phyloP scores from a whole-genome alignment of 2,113 vertebrate species.

The Salvelinus fontinalis region DNA sequence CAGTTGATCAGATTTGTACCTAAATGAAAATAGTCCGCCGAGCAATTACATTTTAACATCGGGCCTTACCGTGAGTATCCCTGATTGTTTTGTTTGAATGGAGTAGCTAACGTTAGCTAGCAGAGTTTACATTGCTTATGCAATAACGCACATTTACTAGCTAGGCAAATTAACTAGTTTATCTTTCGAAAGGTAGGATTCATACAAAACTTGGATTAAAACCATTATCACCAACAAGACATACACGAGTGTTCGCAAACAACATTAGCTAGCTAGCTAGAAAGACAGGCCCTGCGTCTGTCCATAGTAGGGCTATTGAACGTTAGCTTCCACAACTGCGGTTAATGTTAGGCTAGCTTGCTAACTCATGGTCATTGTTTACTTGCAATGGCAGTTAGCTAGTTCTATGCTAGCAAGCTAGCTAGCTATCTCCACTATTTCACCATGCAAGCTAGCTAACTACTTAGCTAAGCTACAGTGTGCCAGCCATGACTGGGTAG shows the following conservation, averaged over 20 bases:
- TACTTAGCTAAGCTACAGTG: too few relatives aligned
- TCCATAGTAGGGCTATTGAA: too few relatives aligned
- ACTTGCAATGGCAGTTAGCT: neutral
- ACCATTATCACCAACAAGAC: too few relatives aligned
- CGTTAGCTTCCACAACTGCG: too few relatives aligned
- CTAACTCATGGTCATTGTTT: neutral
- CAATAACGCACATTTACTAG: too few relatives aligned
- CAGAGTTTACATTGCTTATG: too few relatives aligned
- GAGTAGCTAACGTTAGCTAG: constrained; percentile 19
- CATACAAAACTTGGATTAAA: too few relatives aligned
- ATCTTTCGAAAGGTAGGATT: too few relatives aligned
- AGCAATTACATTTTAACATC: neutral
- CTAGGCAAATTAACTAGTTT: too few relatives aligned
- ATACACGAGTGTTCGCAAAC: too few relatives aligned
- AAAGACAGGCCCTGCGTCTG: neutral
- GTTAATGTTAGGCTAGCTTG: neutral
- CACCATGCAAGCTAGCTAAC: neutral
- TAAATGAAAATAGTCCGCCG: neutral
- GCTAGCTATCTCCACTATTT: neutral
- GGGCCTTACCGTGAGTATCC: constrained; percentile 54
- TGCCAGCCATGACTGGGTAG: too few relatives aligned
- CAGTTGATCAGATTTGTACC: neutral
- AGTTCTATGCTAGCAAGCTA: neutral
- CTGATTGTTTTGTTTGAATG: constrained; percentile 67
- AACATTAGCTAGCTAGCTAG: neutral